Percentiles rank a stretch among this genome's conserved stretches.
These are phyloP conservation scores for Dynastes hyllus DNA, from an alignment of 2,888 invertebrate genomes.

Conservation along the genomic window DNA sequence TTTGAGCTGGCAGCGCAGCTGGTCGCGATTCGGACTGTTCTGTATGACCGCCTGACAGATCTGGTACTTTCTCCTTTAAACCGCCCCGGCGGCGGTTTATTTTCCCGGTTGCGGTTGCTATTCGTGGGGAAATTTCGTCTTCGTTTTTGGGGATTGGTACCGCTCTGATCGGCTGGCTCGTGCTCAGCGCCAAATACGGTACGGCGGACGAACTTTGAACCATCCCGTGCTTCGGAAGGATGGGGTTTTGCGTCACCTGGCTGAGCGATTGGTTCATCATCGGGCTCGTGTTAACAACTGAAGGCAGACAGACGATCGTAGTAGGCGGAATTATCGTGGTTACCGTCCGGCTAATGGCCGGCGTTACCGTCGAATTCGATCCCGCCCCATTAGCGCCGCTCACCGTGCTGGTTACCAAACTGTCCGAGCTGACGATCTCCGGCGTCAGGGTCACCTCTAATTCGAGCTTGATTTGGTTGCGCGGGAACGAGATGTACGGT, in stretches of 20 bases:
- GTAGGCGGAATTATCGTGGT: conserved; percentile 73
- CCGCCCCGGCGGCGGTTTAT: conserved; percentile 91
- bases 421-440: conserved; percentile 74
- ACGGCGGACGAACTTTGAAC: conserved; percentile 72
- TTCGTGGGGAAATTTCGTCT: conserved; percentile 64
- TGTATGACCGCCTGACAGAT: conserved; percentile 95
- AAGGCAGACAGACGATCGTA: conserved; percentile 73
- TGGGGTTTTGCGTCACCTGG: conserved; percentile 56
- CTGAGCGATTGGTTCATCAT: conserved; percentile 65
- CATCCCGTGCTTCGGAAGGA: conserved; percentile 62
- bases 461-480: conserved; percentile 74
- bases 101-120: conserved; percentile 75
- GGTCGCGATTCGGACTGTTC: conserved; percentile 93
- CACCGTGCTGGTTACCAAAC: conserved; percentile 74
- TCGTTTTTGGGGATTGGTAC: conserved; percentile 70
- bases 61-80: conserved; percentile 94
- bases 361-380: conserved; percentile 63
- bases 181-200: conserved; percentile 72
- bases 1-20: conserved; percentile 87
- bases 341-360: conserved; percentile 66
- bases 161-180: conserved; percentile 72
- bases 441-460: conserved; percentile 77
- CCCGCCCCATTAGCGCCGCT: conserved; percentile 62
- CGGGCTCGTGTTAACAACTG: conserved; percentile 67
- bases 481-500: conserved; percentile 64